Conservation (phyloP, 1,140 invertebrate species). For the Drosophila arizonae region DNA sequence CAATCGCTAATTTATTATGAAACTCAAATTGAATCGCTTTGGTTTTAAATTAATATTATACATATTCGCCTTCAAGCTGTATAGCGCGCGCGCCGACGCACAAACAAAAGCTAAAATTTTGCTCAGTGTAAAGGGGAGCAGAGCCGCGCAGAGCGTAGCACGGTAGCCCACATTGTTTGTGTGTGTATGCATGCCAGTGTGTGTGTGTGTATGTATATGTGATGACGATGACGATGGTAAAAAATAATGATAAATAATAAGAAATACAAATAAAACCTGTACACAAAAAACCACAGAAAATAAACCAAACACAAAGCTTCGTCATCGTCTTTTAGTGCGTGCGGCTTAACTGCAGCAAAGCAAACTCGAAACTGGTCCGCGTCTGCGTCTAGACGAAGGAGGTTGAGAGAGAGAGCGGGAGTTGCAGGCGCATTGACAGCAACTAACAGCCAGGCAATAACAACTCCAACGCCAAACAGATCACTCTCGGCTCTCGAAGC, state of each 20-base stretch:
- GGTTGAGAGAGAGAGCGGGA: constrained; percentile 11
- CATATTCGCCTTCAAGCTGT: constrained; percentile 9
- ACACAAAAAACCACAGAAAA: constrained; percentile 58
- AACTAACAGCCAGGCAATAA: constrained; percentile 19
- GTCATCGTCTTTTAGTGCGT: constrained; percentile 67
- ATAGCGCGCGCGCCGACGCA: constrained; percentile 49
- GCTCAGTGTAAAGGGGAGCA: constrained; percentile 55
- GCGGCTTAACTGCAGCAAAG: constrained; percentile 70
- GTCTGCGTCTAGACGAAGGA: constrained; percentile 4
- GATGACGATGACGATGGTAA: constrained; percentile 73
- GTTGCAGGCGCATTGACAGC: constrained; percentile 59
- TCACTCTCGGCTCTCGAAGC: neutral
- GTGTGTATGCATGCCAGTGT: constrained; percentile 16
- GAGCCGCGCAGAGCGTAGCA: constrained; percentile 61
- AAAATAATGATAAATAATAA: constrained; percentile 77
- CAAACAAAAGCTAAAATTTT: constrained; percentile 43
- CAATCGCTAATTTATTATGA: neutral
- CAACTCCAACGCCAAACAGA: constrained; percentile 43
- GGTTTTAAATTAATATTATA: constrained; percentile 50
- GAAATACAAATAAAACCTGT: constrained; percentile 73
- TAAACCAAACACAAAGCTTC: constrained; percentile 71
- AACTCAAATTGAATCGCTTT: constrained; percentile 9
- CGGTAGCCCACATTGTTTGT: constrained; percentile 63
- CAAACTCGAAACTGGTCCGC: constrained; percentile 61
- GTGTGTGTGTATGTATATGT: constrained; percentile 20